Conservation (phyloP, 2,888 invertebrate species). For the Torymus auratus region DNA sequence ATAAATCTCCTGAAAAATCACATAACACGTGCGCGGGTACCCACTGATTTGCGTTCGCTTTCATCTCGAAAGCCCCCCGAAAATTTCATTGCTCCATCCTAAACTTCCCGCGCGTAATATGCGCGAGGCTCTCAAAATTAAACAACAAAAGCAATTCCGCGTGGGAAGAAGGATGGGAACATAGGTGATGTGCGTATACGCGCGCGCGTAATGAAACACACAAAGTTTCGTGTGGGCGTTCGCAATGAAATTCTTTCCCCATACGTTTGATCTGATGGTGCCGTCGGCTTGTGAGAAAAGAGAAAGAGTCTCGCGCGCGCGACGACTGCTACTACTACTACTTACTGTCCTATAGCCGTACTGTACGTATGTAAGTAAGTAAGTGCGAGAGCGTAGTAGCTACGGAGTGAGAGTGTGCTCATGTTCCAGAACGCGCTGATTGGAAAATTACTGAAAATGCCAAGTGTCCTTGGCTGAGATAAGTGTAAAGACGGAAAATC, state of each 20-base stretch:
- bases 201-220: slow-evolving; percentile 1
- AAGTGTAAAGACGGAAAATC: not conserved
- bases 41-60: no score
- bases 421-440: slow-evolving; percentile 42
- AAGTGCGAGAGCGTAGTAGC: not conserved
- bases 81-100: not conserved
- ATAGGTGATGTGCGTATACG: no score
- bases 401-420: slow-evolving; percentile 7
- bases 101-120: not conserved
- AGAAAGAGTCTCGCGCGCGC: slow-evolving; percentile 16
- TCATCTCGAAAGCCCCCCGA: no score
- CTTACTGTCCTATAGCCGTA: no score
- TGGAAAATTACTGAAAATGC: slow-evolving; percentile 44
- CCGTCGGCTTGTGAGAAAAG: slow-evolving; percentile 35
- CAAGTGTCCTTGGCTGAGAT: slow-evolving; percentile 26
- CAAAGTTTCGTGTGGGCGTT: not conserved
- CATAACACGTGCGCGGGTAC: no score
- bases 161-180: slow-evolving; percentile 22
- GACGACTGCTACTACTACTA: not conserved
- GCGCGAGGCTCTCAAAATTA: not conserved
- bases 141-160: not conserved
- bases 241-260: slow-evolving; percentile 12
- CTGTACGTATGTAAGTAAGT: no score
- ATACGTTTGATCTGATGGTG: slow-evolving; percentile 34
- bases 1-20: no score